These are phyloP conservation scores for Coelinius sp. DNA, from an alignment of 2,888 invertebrate genomes.

Conservation along the genomic window DNA sequence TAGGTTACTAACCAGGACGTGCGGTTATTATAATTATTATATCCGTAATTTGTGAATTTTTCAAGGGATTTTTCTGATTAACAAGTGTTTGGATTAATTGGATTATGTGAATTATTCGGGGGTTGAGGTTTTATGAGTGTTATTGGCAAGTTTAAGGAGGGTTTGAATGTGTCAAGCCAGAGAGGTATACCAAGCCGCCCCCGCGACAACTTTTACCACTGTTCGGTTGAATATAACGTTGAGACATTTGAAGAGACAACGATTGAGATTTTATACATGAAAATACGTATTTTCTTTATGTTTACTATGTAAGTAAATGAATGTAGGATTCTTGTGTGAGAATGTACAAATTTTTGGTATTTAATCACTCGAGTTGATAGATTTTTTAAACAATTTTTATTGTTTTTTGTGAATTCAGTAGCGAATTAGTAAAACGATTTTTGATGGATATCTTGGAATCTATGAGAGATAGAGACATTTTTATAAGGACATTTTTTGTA, in stretches of 20 bases:
- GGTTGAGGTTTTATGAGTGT: conserved; percentile 2
- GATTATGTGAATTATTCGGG: conserved; percentile 11
- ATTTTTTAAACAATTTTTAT: no score
- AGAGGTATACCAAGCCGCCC: conserved; percentile 13
- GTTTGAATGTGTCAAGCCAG: conserved; percentile 33
- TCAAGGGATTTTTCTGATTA: conserved; percentile 12
- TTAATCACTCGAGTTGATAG: not conserved
- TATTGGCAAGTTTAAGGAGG: not conserved
- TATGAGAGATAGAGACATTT: no score
- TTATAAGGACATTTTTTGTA: no score
- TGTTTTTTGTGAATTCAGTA: no score
- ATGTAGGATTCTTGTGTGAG: not conserved
- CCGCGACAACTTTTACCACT: conserved; percentile 7
- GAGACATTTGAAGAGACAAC: not conserved
- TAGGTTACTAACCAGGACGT: conserved; percentile 65
- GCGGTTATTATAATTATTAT: conserved; percentile 3
- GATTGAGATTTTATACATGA: not conserved
- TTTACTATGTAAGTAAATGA: conserved; percentile 22
- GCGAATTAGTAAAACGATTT: no score
- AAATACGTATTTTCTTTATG: conserved; percentile 11
- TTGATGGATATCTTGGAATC: no score
- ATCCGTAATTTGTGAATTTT: conserved; percentile 42
- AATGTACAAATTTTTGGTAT: not conserved
- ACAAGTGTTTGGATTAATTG: conserved; percentile 24
- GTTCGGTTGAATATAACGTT: not conserved